Evolutionary conservation across 2,113 vertebrate genomes (phyloP), one percentile per base, ranked within the genome.

Genomic region (Petaurus breviceps): DNA sequence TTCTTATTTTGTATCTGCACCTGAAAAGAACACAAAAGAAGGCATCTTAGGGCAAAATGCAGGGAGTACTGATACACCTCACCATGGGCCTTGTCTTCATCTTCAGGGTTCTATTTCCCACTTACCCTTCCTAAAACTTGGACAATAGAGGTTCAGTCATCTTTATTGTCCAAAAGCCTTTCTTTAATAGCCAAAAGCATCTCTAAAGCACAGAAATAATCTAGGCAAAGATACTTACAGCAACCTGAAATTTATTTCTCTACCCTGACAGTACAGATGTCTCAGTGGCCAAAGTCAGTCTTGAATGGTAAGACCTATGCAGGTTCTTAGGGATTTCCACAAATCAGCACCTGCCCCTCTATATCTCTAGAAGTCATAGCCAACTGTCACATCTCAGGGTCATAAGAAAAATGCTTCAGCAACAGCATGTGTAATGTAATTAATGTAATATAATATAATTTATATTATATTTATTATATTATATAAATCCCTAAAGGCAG

Each of bases 1-100:
- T 99, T 99, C 98, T 99, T 99, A 98, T 97, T 99, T 97, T 99
- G 99, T 96, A 99, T 99, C 98, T 99, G 99, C 96, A 99, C 99
- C 99, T 99, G 94, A 91, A 43, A 89, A 97, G 90, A 89, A 46
- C n/a, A 94, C 11, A 37, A 92, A 91, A 68, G 61, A 43, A 0
- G 97, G 25, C 91, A 95, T 3, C 89, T 98, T 53, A 97, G 31
- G 25, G 3, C 52, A 31, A 49, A 28, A 92, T 11, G 1, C 0
- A 6, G 2, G 0, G 37, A 68, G 0, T 37, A 16, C 11, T 68
- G 57, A 37, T 1, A 4, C 6, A 3, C 31, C 12, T 43, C n/a
- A 43, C 91, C 3, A 0, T 0, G 25, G 91, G 0, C 43, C 28
- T 57, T 37, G 31, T n/a, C 61, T 2, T 47, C 14, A 24, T 19